Evolutionary conservation across 2,888 invertebrate species (phyloP).

Genomic region (Rotaria macrura): DNA sequence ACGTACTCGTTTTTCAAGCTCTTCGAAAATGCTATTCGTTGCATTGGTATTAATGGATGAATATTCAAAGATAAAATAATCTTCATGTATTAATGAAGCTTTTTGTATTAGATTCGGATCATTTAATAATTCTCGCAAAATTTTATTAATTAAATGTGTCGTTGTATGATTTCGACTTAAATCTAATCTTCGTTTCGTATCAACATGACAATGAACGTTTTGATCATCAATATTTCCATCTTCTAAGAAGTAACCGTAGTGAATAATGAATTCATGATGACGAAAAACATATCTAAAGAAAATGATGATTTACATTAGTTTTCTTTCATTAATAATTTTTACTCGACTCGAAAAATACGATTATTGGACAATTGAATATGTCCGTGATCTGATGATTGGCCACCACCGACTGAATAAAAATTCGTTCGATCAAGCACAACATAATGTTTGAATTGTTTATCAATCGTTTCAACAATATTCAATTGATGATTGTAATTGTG

Average conservation of each 20-base stretch:
- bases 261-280: slow-evolving; percentile 20
- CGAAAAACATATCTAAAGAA: slow-evolving; percentile 13
- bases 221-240: neutral
- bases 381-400: slow-evolving; percentile 30
- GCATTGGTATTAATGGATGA: slow-evolving; percentile 18
- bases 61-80: slow-evolving; percentile 29
- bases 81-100: slow-evolving; percentile 18
- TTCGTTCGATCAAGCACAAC: slow-evolving; percentile 25
- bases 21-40: slow-evolving; percentile 19
- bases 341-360: neutral
- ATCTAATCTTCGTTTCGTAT: neutral
- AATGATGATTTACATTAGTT: neutral
- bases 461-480: neutral
- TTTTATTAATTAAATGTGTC: slow-evolving; percentile 25
- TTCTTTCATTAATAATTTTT: neutral
- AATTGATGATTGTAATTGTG: neutral
- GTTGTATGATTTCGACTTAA: slow-evolving; percentile 28
- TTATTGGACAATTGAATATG: neutral
- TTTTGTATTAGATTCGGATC: slow-evolving; percentile 26
- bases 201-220: slow-evolving; percentile 19
- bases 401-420: slow-evolving; percentile 32
- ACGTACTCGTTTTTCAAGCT: slow-evolving; percentile 12
- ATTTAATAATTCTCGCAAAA: slow-evolving; percentile 18
- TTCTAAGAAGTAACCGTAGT: neutral
- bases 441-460: neutral